Evolutionary conservation across 2,797 vertebrate species (phyloP).

Genomic region (Hydrophis major): DNA sequence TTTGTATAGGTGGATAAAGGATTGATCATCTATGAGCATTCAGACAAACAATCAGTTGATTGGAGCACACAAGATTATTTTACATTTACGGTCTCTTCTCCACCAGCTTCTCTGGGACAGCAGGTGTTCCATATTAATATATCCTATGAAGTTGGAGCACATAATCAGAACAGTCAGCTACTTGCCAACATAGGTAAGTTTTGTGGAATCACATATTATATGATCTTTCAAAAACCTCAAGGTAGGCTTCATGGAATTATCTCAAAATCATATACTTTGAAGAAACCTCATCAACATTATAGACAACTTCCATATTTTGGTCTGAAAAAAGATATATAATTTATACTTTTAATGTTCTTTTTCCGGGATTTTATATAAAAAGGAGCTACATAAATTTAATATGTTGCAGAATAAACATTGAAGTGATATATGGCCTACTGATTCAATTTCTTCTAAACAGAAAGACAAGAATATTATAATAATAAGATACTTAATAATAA

Average conservation of each 20-base stretch:
- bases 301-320: background rate
- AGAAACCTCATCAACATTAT: background rate
- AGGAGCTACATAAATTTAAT: background rate
- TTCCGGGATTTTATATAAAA: background rate
- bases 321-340: background rate
- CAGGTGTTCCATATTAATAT: constrained; percentile 82
- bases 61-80: constrained; percentile 86
- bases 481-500: background rate
- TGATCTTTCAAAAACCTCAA: background rate
- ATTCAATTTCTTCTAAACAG: background rate
- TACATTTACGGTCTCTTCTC: constrained; percentile 78
- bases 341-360: background rate
- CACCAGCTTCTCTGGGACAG: constrained; percentile 77
- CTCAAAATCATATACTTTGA: background rate
- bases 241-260: background rate
- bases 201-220: background rate
- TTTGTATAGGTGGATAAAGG: constrained; percentile 77
- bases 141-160: constrained; percentile 82
- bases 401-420: background rate
- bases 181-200: constrained; percentile 85
- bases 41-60: constrained; percentile 65
- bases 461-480: background rate
- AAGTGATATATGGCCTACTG: background rate
- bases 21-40: constrained; percentile 80
- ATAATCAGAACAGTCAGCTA: constrained; percentile 74